A percentile compares a stretch with the other conserved stretches of the same genome.
phyloP scores from a whole-genome alignment of 2,797 vertebrate species.

The Sebastes ruberrimus region DNA sequence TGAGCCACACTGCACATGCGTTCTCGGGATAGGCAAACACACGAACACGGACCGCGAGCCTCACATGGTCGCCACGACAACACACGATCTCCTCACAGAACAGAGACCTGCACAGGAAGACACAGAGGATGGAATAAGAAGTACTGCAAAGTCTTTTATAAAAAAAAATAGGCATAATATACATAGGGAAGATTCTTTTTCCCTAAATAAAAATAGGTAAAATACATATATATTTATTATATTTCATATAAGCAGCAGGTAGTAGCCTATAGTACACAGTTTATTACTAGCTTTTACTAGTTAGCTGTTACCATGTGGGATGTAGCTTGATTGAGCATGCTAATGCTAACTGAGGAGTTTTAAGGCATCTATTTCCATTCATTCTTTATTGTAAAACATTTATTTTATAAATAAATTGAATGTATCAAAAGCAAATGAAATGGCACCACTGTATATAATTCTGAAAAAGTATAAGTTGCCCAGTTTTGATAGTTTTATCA shows the following conservation, averaged over 20 bases:
- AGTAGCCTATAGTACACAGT: not conserved
- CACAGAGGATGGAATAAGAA: not conserved
- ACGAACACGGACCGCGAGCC: slow-evolving; percentile 91
- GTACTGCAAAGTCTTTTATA: not conserved
- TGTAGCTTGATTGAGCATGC: not conserved
- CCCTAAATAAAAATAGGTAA: not conserved
- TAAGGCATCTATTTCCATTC: no score
- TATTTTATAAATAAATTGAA: no score
- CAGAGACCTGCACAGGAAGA: slow-evolving; percentile 85
- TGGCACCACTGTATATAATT: no score
- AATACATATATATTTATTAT: not conserved
- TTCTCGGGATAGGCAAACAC: slow-evolving; percentile 94
- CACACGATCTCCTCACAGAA: slow-evolving; percentile 96
- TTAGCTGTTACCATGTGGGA: no score
- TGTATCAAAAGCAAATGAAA: no score
- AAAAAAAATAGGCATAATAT: not conserved
- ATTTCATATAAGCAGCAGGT: not conserved
- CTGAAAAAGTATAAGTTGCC: no score
- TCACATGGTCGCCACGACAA: slow-evolving; percentile 95
- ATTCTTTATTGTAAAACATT: no score
- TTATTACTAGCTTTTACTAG: no score
- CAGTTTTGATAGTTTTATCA: no score
- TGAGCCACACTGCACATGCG: slow-evolving; percentile 95
- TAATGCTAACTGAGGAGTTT: not conserved
- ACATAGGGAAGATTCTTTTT: not conserved